Conservation (phyloP, 2,888 invertebrate genomes). For the Synergus umbraculus region DNA sequence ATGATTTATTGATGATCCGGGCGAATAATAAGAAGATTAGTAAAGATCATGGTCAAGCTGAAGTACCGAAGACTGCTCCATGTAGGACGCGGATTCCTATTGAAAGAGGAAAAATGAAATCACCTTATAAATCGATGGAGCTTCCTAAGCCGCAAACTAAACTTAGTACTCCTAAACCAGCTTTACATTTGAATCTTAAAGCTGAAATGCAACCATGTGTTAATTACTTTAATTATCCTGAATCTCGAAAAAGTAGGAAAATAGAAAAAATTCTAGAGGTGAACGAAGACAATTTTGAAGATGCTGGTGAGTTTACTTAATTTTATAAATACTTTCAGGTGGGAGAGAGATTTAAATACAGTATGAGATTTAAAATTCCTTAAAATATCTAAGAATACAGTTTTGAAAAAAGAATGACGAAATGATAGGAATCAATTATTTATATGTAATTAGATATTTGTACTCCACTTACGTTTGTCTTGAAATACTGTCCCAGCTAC, state of each 20-base stretch:
- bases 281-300: background rate
- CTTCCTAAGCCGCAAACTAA: background rate
- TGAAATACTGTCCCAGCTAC: background rate
- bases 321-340: no score
- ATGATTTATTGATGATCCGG: background rate
- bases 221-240: background rate
- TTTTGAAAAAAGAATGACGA: no score
- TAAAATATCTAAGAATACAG: no score
- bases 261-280: background rate
- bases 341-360: no score
- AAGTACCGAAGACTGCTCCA: background rate
- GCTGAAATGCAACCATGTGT: background rate
- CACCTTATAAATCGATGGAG: background rate
- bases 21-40: background rate
- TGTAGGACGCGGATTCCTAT: background rate
- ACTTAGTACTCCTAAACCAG: background rate
- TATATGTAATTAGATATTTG: background rate
- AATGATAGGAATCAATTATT: no score
- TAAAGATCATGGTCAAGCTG: background rate
- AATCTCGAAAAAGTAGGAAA: background rate
- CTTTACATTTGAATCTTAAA: background rate
- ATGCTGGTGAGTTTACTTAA: background rate
- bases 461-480: background rate
- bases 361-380: no score
- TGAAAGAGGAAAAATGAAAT: constrained; percentile 8